Conservation (phyloP, 2,113 vertebrate genomes). For the Ageneiosus marmoratus region DNA sequence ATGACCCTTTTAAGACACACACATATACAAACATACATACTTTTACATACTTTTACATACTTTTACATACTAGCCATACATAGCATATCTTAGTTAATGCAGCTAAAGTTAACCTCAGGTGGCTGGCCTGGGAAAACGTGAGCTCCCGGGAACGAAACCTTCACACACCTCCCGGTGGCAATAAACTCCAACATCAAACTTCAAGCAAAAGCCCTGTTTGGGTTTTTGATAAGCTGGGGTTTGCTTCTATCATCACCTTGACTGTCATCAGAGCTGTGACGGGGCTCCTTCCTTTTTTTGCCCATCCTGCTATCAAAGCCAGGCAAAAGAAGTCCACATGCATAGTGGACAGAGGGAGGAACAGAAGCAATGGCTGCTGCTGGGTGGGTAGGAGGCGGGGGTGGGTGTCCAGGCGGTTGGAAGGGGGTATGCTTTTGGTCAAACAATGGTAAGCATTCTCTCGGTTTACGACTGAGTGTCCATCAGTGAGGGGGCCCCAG, state of each 20-base stretch:
- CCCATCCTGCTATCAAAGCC: conserved; percentile 13
- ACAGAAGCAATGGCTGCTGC: conserved; percentile 67
- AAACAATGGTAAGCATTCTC: conserved; percentile 90
- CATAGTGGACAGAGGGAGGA: conserved; percentile 48
- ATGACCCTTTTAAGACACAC: neutral
- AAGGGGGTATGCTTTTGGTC: conserved; percentile 72
- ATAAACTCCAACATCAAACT: conserved; percentile 46
- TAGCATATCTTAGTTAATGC: neutral
- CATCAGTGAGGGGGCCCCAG: conserved; percentile 85
- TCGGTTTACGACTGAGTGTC: conserved; percentile 95
- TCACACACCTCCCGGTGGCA: no score
- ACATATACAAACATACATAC: no score
- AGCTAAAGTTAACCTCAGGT: neutral
- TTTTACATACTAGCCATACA: neutral
- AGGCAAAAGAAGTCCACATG: conserved; percentile 49
- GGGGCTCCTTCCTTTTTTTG: conserved; percentile 14
- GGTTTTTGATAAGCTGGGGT: conserved; percentile 34
- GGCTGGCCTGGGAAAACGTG: neutral
- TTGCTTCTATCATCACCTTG: conserved; percentile 43
- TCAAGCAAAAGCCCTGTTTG: conserved; percentile 40
- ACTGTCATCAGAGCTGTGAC: conserved; percentile 54
- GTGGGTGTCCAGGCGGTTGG: conserved; percentile 52
- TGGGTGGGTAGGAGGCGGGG: conserved; percentile 71
- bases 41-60: neutral
- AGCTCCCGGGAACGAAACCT: no score